phyloP scores from a whole-genome alignment of 2,113 vertebrate species.

The Hypomesus transpacificus region DNA sequence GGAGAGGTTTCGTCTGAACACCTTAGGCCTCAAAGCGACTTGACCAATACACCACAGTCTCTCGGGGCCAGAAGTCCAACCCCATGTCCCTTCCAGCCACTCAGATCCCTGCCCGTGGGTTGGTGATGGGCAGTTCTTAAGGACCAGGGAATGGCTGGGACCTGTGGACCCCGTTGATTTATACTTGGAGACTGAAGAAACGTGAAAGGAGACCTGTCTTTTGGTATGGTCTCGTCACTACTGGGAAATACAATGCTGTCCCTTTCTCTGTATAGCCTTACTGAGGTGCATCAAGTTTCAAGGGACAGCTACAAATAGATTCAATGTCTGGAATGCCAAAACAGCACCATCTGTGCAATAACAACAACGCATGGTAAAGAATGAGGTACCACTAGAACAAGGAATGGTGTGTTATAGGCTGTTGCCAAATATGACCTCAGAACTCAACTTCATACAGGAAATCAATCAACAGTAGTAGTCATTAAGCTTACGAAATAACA shows the following conservation, averaged over 20 bases:
- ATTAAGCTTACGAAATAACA: conserved; percentile 65
- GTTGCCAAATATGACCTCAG: conserved; percentile 8
- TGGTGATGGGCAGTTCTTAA: conserved; percentile 1
- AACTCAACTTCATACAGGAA: conserved; percentile 46
- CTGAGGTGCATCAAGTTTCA: conserved; percentile 59
- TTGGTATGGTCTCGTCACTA: no score
- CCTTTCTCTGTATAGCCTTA: conserved; percentile 57
- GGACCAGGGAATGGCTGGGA: background rate
- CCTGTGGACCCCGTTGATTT: no score
- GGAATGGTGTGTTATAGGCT: conserved; percentile 17
- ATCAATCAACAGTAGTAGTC: conserved; percentile 58
- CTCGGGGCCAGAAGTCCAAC: no score
- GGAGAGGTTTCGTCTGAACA: conserved; percentile 16
- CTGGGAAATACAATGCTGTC: conserved; percentile 14
- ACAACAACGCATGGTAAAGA: conserved; percentile 12
- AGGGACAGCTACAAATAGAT: conserved; percentile 43
- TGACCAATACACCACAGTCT: no score
- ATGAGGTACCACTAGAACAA: conserved; percentile 49
- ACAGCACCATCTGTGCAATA: conserved; percentile 32
- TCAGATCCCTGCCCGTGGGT: no score
- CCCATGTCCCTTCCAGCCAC: no score
- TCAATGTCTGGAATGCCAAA: conserved; percentile 46
- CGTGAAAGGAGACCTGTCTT: no score
- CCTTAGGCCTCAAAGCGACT: no score
- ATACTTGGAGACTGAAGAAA: no score